Conservation (phyloP, 2,888 invertebrate species). For the Nebria brevicollis region DNA sequence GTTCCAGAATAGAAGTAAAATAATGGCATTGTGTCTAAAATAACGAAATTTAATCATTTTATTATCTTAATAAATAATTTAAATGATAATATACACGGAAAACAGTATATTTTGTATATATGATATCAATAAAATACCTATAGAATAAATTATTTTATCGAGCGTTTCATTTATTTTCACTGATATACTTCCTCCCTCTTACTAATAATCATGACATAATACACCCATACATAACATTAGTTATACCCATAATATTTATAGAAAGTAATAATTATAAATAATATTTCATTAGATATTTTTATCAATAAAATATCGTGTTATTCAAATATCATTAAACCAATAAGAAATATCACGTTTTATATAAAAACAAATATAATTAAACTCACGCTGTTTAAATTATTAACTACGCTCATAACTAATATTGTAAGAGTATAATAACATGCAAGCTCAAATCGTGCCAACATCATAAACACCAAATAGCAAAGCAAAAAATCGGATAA, state of each 20-base stretch:
- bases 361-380: conserved; percentile 1
- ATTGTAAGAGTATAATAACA: neutral
- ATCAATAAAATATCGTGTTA: neutral
- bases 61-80: neutral
- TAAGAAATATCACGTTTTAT: neutral
- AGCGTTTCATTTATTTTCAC: too few species aligned
- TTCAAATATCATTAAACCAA: neutral
- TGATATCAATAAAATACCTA: too few species aligned
- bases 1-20: neutral
- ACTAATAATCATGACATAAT: neutral
- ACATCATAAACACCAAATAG: neutral
- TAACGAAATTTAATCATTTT: neutral
- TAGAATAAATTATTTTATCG: too few species aligned
- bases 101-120: too few species aligned
- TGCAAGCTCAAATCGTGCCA: neutral
- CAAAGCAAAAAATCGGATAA: neutral
- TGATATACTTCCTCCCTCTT: neutral
- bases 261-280: conserved; percentile 1
- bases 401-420: neutral
- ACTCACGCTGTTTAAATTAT: neutral
- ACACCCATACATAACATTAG: neutral
- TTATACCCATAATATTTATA: neutral
- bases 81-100: too few species aligned
- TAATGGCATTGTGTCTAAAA: neutral
- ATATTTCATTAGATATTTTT: neutral